Evolutionary conservation across 2,888 invertebrate genomes (phyloP).

Genomic region (Drosophila ezoana): DNA sequence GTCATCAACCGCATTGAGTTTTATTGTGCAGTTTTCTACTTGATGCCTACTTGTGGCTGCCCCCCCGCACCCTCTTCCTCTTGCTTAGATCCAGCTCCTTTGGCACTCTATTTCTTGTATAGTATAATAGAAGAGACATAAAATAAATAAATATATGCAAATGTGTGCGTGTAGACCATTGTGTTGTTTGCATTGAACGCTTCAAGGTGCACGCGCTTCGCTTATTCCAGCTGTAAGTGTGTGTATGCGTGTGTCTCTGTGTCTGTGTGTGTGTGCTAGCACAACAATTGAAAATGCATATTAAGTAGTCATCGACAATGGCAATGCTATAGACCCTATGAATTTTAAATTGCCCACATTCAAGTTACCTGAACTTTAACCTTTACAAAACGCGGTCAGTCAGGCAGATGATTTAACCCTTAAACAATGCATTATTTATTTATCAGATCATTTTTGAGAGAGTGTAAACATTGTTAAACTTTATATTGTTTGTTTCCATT

Average conservation of each 20-base stretch:
- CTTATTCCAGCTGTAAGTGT: conserved; percentile 38
- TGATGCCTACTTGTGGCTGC: conserved; percentile 54
- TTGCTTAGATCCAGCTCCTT: neutral
- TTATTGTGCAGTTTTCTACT: conserved; percentile 73
- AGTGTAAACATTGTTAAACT: conserved; percentile 12
- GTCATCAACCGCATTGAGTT: conserved; percentile 66
- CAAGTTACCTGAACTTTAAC: conserved; percentile 39
- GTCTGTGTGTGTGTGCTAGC: conserved; percentile 40
- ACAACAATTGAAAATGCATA: conserved; percentile 72
- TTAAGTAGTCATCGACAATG: conserved; percentile 59
- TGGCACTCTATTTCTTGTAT: conserved; percentile 3
- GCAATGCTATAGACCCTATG: conserved; percentile 27
- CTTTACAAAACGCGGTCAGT: conserved; percentile 32
- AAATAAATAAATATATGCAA: conserved; percentile 78
- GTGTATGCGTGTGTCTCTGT: neutral
- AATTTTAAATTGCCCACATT: conserved; percentile 30
- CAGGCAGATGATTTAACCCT: conserved; percentile 47
- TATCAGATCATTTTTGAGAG: conserved; percentile 30
- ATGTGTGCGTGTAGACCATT: conserved; percentile 39
- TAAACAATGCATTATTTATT: conserved; percentile 26
- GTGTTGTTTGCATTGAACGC: conserved; percentile 65
- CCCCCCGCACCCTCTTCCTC: neutral
- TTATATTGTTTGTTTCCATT: conserved; percentile 14
- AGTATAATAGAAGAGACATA: conserved; percentile 61
- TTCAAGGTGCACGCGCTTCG: conserved; percentile 70